Evolutionary conservation across 2,797 vertebrate species (phyloP).

Genomic region (Chelonia mydas): DNA sequence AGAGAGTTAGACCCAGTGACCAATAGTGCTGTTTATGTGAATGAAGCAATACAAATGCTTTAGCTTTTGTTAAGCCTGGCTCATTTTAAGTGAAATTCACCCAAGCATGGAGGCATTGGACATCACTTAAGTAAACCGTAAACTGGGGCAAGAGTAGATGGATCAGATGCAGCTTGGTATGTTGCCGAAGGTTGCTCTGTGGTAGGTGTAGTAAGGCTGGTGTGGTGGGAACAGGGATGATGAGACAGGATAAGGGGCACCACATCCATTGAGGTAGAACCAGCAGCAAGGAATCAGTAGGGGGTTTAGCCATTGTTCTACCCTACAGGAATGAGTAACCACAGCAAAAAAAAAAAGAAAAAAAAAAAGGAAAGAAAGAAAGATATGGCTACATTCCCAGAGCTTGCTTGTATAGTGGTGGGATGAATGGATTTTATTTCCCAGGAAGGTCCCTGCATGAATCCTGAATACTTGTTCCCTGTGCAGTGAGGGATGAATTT

Average conservation of each 20-base stretch:
- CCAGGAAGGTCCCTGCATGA: background rate
- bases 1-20: background rate
- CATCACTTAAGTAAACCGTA: background rate
- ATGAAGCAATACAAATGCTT: background rate
- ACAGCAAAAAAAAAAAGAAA: background rate
- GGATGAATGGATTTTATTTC: background rate
- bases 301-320: rapidly evolving
- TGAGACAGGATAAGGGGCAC: background rate
- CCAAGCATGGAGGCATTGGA: background rate
- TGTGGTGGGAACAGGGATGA: background rate
- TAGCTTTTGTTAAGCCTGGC: background rate
- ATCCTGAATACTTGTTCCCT: background rate
- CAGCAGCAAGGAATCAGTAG: background rate
- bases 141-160: background rate
- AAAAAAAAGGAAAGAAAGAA: no score
- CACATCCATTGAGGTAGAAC: rapidly evolving
- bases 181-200: background rate
- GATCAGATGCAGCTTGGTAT: background rate
- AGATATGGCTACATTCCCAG: background rate
- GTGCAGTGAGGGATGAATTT: background rate
- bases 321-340: rapidly evolving
- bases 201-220: background rate
- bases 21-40: background rate
- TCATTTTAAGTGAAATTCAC: background rate
- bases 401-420: rapidly evolving